Conservation (phyloP, 1,140 invertebrate species). For the Anadara kagoshimensis region DNA sequence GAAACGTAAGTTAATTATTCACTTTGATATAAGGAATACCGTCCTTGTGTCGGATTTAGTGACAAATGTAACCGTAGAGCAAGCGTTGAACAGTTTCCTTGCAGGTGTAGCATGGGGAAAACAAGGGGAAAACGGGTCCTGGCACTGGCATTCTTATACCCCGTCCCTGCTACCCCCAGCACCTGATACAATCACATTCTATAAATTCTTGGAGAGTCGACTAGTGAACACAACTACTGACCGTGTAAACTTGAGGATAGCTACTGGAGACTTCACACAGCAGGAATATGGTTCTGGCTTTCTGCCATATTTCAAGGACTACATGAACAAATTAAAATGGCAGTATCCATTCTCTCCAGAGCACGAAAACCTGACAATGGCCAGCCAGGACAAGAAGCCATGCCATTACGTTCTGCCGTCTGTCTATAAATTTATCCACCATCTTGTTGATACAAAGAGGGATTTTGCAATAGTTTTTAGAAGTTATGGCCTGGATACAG, state of each 20-base stretch:
- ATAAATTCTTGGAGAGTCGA: slow-evolving; percentile 66
- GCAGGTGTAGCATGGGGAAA: slow-evolving; percentile 68
- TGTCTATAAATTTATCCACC: slow-evolving; percentile 62
- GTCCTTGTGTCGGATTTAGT: slow-evolving; percentile 70
- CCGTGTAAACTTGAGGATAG: slow-evolving; percentile 53
- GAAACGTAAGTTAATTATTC: slow-evolving; percentile 68
- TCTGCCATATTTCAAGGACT: slow-evolving; percentile 56
- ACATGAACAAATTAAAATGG: slow-evolving; percentile 60
- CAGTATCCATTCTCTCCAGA: slow-evolving; percentile 28
- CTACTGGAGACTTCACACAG: slow-evolving; percentile 66
- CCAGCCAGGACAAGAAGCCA: slow-evolving; percentile 53
- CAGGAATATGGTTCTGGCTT: slow-evolving; percentile 56
- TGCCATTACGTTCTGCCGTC: slow-evolving; percentile 72
- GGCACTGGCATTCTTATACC: slow-evolving; percentile 59
- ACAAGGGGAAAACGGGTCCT: slow-evolving; percentile 48
- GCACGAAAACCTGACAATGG: slow-evolving; percentile 56
- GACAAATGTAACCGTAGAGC: slow-evolving; percentile 68
- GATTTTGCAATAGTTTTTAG: slow-evolving; percentile 68
- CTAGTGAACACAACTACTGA: slow-evolving; percentile 62
- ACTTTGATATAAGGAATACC: slow-evolving; percentile 71
- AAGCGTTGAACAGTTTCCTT: slow-evolving; percentile 69
- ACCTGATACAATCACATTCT: slow-evolving; percentile 58
- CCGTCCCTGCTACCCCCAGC: slow-evolving; percentile 58
- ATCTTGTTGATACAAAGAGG: slow-evolving; percentile 54
- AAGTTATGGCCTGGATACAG: slow-evolving; percentile 68